These are phyloP conservation scores for Artemia franciscana DNA, from an alignment of 1,140 invertebrate species.

Conservation along the genomic window DNA sequence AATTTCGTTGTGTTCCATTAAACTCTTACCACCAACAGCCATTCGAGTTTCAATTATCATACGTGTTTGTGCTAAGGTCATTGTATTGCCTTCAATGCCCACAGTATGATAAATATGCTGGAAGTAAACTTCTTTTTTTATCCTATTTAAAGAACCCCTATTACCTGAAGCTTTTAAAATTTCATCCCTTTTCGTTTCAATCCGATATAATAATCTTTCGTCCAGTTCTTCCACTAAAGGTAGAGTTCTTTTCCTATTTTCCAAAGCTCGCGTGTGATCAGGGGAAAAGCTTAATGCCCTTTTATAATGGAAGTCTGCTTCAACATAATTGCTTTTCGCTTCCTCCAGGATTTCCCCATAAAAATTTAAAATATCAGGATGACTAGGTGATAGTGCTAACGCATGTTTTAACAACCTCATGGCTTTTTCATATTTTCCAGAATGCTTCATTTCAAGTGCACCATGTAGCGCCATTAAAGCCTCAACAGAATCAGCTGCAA, in stretches of 20 bases:
- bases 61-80: constrained; percentile 76
- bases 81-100: constrained; percentile 90
- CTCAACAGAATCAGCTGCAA: constrained; percentile 27
- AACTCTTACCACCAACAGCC: constrained; percentile 77
- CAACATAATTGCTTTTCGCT: constrained; percentile 55
- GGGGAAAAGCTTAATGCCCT: constrained; percentile 56
- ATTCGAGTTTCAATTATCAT: constrained; percentile 78
- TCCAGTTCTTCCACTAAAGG: constrained; percentile 77
- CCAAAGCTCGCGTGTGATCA: constrained; percentile 48
- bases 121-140: constrained; percentile 84
- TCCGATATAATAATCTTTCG: constrained; percentile 42
- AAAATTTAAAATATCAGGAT: constrained; percentile 71
- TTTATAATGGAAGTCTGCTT: constrained; percentile 69
- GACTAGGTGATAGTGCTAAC: constrained; percentile 59
- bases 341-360: constrained; percentile 85
- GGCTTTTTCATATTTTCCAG: constrained; percentile 63
- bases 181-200: constrained; percentile 63
- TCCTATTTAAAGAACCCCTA: constrained; percentile 47
- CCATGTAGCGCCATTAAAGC: constrained; percentile 55
- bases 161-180: constrained; percentile 55
- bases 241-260: constrained; percentile 56
- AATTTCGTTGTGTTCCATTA: constrained; percentile 91
- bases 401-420: constrained; percentile 73
- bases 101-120: constrained; percentile 92
- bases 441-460: constrained; percentile 53